phyloP scores from a whole-genome alignment of 1,140 invertebrate genomes.

The Riptortus pedestris region DNA sequence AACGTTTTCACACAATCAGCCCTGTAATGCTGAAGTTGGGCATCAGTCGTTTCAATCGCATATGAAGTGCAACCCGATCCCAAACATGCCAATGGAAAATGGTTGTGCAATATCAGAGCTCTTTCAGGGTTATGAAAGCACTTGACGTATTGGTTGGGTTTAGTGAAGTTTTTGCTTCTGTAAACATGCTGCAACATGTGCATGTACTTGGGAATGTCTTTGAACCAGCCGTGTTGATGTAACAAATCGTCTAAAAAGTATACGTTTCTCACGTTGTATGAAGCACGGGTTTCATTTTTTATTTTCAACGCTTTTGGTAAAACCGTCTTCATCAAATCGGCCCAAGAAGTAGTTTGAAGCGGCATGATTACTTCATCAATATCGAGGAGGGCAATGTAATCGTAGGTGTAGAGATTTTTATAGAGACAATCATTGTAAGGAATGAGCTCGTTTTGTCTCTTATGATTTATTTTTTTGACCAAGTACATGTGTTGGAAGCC shows the following conservation, averaged over 20 bases:
- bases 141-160: slow-evolving; percentile 86
- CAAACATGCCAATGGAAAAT: slow-evolving; percentile 80
- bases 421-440: slow-evolving; percentile 96
- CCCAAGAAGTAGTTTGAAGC: slow-evolving; percentile 62
- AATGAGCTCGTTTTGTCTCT: slow-evolving; percentile 88
- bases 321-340: slow-evolving; percentile 61
- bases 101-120: slow-evolving; percentile 82
- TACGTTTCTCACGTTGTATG: slow-evolving; percentile 85
- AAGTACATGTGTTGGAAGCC: slow-evolving; percentile 80
- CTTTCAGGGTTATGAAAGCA: slow-evolving; percentile 87
- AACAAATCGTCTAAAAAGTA: slow-evolving; percentile 87
- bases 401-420: slow-evolving; percentile 80
- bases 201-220: slow-evolving; percentile 76
- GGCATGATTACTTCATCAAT: slow-evolving; percentile 94
- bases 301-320: slow-evolving; percentile 55
- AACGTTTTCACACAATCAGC: slow-evolving; percentile 82
- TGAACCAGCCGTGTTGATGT: slow-evolving; percentile 69
- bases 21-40: slow-evolving; percentile 86
- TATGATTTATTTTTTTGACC: slow-evolving; percentile 80
- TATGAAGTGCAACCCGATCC: slow-evolving; percentile 77
- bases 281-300: slow-evolving; percentile 63
- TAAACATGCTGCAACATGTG: slow-evolving; percentile 92
- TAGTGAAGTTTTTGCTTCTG: slow-evolving; percentile 80
- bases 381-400: slow-evolving; percentile 81
- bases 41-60: slow-evolving; percentile 65